phyloP scores from a whole-genome alignment of 2,113 vertebrate species.

The Equus quagga region DNA sequence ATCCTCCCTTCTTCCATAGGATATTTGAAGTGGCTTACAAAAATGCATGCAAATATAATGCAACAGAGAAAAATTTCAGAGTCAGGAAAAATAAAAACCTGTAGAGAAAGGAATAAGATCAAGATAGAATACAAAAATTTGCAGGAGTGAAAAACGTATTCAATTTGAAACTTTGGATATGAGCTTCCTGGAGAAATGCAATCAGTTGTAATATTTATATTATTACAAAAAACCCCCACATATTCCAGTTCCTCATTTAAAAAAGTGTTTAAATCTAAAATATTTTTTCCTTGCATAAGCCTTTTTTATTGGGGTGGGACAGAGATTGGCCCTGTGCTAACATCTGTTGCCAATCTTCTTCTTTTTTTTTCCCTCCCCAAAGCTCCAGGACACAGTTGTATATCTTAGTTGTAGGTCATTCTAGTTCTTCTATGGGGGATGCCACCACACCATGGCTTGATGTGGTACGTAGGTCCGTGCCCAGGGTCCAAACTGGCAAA shows the following conservation, averaged over 20 bases:
- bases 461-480: too few relatives aligned
- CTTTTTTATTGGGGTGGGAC: background rate
- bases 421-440: too few relatives aligned
- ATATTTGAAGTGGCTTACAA: background rate
- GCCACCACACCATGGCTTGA: too few relatives aligned
- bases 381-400: too few relatives aligned
- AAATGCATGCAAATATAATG: background rate
- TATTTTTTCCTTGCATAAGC: background rate
- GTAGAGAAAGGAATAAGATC: background rate
- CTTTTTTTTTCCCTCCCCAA: too few relatives aligned
- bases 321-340: too few relatives aligned
- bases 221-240: background rate
- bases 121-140: background rate
- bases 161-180: background rate
- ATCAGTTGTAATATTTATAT: background rate
- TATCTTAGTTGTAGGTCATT: too few relatives aligned
- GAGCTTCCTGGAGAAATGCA: background rate
- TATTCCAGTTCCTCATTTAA: background rate
- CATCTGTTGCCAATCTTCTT: too few relatives aligned
- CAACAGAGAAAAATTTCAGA: background rate
- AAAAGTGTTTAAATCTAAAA: background rate
- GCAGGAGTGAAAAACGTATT: background rate
- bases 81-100: constrained; percentile 13
- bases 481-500: too few relatives aligned
- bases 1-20: background rate